Conservation (phyloP, 2,113 vertebrate genomes). For the Osmerus mordax region DNA sequence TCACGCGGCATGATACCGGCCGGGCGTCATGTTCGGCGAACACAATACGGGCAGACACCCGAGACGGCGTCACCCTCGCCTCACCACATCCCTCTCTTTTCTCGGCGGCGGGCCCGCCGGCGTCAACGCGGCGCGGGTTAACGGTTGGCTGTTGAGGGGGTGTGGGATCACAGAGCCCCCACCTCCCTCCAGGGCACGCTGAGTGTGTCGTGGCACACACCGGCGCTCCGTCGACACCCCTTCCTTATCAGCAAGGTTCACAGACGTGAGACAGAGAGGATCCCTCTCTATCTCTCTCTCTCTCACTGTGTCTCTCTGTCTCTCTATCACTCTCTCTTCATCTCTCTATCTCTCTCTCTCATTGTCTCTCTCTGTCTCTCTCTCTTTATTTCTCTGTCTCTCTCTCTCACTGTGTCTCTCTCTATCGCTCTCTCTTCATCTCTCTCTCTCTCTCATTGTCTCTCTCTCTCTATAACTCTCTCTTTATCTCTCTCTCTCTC, state of each 20-base stretch:
- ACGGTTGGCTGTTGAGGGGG: too few relatives aligned
- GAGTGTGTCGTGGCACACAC: constrained; percentile 4
- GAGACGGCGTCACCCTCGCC: constrained; percentile 11
- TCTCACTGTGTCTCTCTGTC: too few relatives aligned
- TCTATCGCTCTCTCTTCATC: background rate
- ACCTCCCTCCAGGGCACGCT: background rate
- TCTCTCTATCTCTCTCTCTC: too few relatives aligned
- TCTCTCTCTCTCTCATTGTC: constrained; percentile 1
- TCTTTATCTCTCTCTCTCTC: constrained; percentile 7
- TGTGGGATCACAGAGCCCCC: too few relatives aligned
- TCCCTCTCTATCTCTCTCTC: background rate
- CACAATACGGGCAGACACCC: constrained; percentile 48
- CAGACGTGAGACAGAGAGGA: background rate
- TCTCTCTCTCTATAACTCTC: constrained; percentile 1
- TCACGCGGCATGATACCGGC: constrained; percentile 30
- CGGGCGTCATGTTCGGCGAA: constrained; percentile 40
- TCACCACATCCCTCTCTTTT: too few relatives aligned
- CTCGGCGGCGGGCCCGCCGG: too few relatives aligned
- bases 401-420: too few relatives aligned
- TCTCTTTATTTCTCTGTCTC: too few relatives aligned
- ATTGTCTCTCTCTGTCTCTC: too few relatives aligned
- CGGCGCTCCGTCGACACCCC: background rate
- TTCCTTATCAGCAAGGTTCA: constrained; percentile 7
- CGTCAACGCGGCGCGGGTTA: too few relatives aligned
- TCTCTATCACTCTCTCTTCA: too few relatives aligned